These are phyloP conservation scores for Gavia stellata DNA, from an alignment of 2,113 vertebrate species.

Conservation along the genomic window DNA sequence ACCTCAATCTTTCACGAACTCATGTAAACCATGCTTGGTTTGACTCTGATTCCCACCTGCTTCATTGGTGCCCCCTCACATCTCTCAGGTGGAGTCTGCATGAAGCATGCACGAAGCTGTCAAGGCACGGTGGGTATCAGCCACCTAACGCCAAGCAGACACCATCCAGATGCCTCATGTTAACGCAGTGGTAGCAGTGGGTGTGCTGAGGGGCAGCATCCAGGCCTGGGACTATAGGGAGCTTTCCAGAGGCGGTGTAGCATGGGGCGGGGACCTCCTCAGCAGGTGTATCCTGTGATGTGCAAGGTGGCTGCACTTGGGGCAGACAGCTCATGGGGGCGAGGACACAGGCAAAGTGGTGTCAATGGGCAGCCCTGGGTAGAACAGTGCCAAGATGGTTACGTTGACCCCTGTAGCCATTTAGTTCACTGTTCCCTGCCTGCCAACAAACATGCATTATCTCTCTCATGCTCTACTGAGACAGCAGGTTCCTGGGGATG, in stretches of 20 bases:
- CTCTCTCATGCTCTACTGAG: background rate
- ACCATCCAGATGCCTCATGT: background rate
- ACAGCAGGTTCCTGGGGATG: background rate
- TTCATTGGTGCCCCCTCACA: background rate
- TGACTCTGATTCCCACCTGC: background rate
- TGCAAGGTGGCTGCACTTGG: background rate
- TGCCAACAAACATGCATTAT: background rate
- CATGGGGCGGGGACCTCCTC: background rate
- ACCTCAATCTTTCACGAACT: background rate
- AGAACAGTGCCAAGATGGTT: background rate
- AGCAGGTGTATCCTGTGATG: background rate
- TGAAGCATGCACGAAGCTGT: background rate
- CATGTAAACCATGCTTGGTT: background rate
- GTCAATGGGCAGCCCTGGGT: background rate
- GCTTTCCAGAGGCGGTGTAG: background rate
- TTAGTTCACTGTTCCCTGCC: background rate
- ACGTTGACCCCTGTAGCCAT: background rate
- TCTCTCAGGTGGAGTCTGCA: background rate
- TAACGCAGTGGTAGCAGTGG: background rate
- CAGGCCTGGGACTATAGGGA: too few species aligned
- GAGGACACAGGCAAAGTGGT: background rate
- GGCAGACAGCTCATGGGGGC: background rate
- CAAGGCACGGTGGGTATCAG: background rate
- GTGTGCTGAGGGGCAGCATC: background rate
- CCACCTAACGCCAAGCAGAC: background rate